Evolutionary conservation across 2,888 invertebrate genomes (phyloP).

Genomic region (Aromia moschata): DNA sequence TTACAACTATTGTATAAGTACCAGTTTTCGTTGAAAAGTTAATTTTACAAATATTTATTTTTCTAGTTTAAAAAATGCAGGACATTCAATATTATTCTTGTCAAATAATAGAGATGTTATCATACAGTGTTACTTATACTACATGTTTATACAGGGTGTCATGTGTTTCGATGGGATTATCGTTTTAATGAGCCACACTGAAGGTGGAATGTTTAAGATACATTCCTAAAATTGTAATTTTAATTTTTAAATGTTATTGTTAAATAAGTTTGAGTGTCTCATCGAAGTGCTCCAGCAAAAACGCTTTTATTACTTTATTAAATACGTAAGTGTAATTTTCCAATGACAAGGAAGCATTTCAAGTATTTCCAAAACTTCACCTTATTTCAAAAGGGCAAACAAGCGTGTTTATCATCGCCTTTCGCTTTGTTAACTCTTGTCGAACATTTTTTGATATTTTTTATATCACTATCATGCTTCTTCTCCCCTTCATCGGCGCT

Average conservation of each 20-base stretch:
- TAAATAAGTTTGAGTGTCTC: not conserved
- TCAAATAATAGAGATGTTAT: too few species aligned
- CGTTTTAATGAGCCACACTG: not conserved
- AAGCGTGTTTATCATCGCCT: conserved; percentile 14
- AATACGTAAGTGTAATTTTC: not conserved
- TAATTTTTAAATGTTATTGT: not conserved
- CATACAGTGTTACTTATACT: not conserved
- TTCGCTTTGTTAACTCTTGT: conserved; percentile 35
- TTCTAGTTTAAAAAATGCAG: too few species aligned
- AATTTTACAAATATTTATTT: too few species aligned
- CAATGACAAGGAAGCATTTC: not conserved
- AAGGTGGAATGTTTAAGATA: too few species aligned
- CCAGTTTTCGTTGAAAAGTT: too few species aligned
- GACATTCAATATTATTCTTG: too few species aligned
- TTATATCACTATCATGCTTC: conserved; percentile 40
- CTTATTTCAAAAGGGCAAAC: conserved; percentile 1
- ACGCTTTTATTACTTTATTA: not conserved
- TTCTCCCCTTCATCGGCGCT: conserved; percentile 43
- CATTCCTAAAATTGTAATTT: too few species aligned
- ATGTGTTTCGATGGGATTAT: not conserved
- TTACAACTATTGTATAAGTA: too few species aligned
- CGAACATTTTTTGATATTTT: conserved; percentile 32
- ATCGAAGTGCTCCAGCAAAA: too few species aligned
- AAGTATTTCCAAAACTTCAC: not conserved
- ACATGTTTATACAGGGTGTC: not conserved